Percentiles rank a stretch among this genome's conserved stretches.
Evolutionary conservation across 2,888 invertebrate genomes (phyloP).

Genomic region (Synanthedon formicaeformis): DNA sequence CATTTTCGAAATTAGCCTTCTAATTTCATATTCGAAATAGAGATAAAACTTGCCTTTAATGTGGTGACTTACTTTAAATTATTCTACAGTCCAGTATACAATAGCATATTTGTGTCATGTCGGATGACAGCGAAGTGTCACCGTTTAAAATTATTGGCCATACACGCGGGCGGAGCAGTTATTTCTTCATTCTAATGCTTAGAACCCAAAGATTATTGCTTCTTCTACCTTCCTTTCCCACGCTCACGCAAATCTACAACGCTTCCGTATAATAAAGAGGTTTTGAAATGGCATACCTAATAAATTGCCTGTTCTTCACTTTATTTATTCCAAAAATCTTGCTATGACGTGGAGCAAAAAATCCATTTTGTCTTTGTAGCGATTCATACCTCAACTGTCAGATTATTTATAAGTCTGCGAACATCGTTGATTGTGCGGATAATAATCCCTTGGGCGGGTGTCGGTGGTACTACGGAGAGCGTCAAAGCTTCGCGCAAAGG

Average conservation of each 20-base stretch:
- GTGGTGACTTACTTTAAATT: not conserved
- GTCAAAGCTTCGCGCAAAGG: constrained; percentile 58
- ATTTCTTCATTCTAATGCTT: constrained; percentile 10
- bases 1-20: too few relatives aligned
- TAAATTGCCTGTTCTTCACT: constrained; percentile 22
- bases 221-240: constrained; percentile 19
- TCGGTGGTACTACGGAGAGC: constrained; percentile 41
- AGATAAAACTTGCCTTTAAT: too few relatives aligned
- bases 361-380: constrained; percentile 15
- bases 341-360: too few relatives aligned
- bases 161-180: constrained; percentile 6
- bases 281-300: constrained; percentile 18
- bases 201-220: constrained; percentile 13
- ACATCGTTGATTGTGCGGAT: constrained; percentile 59
- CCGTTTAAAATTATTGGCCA: constrained; percentile 7
- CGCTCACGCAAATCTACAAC: constrained; percentile 26
- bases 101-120: not conserved
- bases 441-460: constrained; percentile 40
- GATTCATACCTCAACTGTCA: constrained; percentile 52
- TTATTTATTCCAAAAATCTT: too few relatives aligned
- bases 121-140: constrained; percentile 1
- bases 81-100: not conserved
- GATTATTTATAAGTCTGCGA: constrained; percentile 49
- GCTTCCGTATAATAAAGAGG: constrained; percentile 11
- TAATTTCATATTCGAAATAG: too few relatives aligned